Evolutionary conservation across 2,888 invertebrate species (phyloP).

Genomic region (Rambutsinella grinnellia): DNA sequence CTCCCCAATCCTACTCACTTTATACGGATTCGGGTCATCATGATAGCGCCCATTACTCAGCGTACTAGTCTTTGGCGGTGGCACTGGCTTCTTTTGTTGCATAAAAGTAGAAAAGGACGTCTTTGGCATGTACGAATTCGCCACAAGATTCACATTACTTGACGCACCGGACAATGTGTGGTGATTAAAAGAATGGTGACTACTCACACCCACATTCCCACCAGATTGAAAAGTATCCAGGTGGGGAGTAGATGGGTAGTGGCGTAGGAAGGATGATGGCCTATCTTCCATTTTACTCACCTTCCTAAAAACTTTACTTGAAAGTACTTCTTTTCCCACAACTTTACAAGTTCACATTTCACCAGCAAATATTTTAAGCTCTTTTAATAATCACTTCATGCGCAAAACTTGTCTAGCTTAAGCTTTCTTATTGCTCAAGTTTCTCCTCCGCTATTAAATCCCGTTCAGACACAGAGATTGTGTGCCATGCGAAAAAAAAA

Average conservation of each 20-base stretch:
- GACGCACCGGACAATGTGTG: conserved; percentile 33
- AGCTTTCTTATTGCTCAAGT: too few species aligned
- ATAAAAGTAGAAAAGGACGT: conserved; percentile 64
- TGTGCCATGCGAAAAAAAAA: background rate
- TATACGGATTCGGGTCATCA: conserved; percentile 66
- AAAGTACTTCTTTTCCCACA: background rate
- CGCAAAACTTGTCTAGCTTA: too few species aligned
- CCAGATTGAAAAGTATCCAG: conserved; percentile 53
- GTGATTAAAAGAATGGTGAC: conserved; percentile 39
- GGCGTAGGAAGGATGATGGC: conserved; percentile 51
- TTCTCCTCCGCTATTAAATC: too few species aligned
- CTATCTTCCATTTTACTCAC: conserved; percentile 29
- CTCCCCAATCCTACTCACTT: conserved; percentile 65
- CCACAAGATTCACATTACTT: conserved; percentile 42
- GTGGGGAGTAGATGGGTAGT: conserved; percentile 65
- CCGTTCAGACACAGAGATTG: background rate
- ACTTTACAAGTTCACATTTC: background rate
- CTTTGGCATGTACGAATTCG: conserved; percentile 56
- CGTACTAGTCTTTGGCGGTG: conserved; percentile 5
- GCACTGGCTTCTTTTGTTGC: conserved; percentile 41
- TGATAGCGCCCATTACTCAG: conserved; percentile 47
- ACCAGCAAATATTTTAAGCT: background rate
- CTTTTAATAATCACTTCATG: background rate
- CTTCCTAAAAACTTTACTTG: too few species aligned
- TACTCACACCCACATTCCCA: conserved; percentile 8